Evolutionary conservation across 2,888 invertebrate species (phyloP).

Genomic region (Tricholauxania praeusta): DNA sequence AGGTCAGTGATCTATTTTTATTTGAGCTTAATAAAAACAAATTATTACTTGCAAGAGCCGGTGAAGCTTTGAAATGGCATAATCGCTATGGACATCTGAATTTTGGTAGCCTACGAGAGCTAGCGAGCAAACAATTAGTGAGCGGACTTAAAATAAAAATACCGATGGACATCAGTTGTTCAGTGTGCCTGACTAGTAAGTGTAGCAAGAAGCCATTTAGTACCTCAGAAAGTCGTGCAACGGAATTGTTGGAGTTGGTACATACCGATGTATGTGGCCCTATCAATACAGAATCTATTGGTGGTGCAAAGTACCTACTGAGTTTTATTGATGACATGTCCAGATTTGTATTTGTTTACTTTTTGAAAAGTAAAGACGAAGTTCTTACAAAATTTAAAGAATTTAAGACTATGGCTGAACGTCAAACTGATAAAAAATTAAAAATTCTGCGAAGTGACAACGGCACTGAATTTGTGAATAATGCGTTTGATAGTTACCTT

Average conservation of each 20-base stretch:
- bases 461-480: constrained; percentile 22
- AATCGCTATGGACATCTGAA: constrained; percentile 3
- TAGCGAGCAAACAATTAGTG: background rate
- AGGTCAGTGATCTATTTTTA: constrained; percentile 15
- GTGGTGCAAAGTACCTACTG: constrained; percentile 2
- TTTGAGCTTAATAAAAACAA: background rate
- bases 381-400: constrained; percentile 26
- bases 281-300: constrained; percentile 7
- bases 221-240: background rate
- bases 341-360: constrained; percentile 20
- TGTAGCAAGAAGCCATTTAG: background rate
- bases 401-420: constrained; percentile 19
- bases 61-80: constrained; percentile 15
- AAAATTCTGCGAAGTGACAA: constrained; percentile 33
- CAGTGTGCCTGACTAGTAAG: background rate
- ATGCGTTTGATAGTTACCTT: constrained; percentile 40
- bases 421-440: constrained; percentile 22
- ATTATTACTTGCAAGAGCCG: background rate
- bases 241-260: constrained; percentile 3
- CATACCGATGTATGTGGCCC: constrained; percentile 39
- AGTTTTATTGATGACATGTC: constrained; percentile 24
- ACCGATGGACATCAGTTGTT: constrained; percentile 13
- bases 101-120: background rate
- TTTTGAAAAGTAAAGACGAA: constrained; percentile 7
- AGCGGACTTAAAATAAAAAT: background rate